Evolutionary conservation across 2,113 vertebrate genomes (phyloP).

Genomic region (Dicerorhinus sumatrensis): DNA sequence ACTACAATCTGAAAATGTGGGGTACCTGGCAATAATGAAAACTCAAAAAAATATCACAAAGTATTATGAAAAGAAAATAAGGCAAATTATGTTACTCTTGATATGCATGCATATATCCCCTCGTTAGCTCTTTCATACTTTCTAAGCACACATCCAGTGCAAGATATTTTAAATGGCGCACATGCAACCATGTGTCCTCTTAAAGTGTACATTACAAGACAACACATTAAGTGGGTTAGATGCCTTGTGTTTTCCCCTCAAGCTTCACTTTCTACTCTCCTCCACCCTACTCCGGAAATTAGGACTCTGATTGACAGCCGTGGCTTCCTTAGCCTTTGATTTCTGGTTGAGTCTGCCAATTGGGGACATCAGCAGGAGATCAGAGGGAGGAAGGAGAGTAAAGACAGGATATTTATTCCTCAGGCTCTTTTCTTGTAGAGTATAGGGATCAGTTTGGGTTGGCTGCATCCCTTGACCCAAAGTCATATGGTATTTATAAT

Average conservation of each 20-base stretch:
- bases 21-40: background rate
- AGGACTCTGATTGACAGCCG: background rate
- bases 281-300: background rate
- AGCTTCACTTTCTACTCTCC: background rate
- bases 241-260: background rate
- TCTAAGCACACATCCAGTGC: background rate
- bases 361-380: background rate
- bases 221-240: background rate
- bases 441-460: background rate
- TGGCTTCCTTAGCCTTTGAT: background rate
- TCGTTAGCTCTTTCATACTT: background rate
- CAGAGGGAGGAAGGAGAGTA: background rate
- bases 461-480: background rate
- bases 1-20: background rate
- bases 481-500: background rate
- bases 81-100: background rate
- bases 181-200: background rate
- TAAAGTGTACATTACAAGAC: background rate
- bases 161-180: background rate
- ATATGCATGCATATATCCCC: background rate
- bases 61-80: slow-evolving; percentile 15
- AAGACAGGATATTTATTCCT: background rate
- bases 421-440: background rate
- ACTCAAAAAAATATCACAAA: background rate
- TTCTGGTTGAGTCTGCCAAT: background rate